Base-by-base conservation (phyloP, 1,140 invertebrate genomes). In the Amyelois transitella region DNA sequence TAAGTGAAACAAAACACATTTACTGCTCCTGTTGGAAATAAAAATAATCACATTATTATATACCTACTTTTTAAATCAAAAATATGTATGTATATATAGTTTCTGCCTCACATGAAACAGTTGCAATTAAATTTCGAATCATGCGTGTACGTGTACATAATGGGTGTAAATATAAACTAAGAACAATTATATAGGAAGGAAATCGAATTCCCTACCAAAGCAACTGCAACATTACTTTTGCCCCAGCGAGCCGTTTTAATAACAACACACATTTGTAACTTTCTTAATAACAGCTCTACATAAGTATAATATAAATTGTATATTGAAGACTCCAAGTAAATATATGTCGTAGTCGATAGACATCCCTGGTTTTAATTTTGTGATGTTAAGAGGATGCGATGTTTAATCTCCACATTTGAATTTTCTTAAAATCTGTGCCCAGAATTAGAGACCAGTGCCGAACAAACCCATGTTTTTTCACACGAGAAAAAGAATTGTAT, bases 321-420 rank as follows among this genome's bases (percentile, higher is more conserved):
- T n/a, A n/a, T n/a, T n/a, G n/a, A n/a, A n/a, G 1, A 38, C 12
- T 14, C 12, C 12, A 38, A 38, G 32, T 38, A 38, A 38, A 38
- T 38, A 38, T 10, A 32, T 12, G 1, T 14, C 32, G 12, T 24
- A 56, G 62, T 59, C 62, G 57, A 51, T 14, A 38, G 17, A 38
- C 32, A 38, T 38, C 32, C 32, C 32, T 14, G 12, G 17, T 2
- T 14, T 2, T 38, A 38, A 3, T 38, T 2, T 14, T 14, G 5
- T 14, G 32, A 14, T 38, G n/a, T 38, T n/a, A n/a, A n/a, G n/a
- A n/a, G n/a, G n/a, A n/a, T n/a, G n/a, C n/a, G n/a, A n/a, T n/a
- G n/a, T n/a, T n/a, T n/a, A n/a, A n/a, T n/a, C n/a, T n/a, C n/a
- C n/a, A n/a, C n/a, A n/a, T n/a, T n/a, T n/a, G n/a, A n/a, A n/a